These are phyloP conservation scores for Anthopleura xanthogrammica DNA, from an alignment of 92 coral and sea anemone species.

Conservation along the genomic window DNA sequence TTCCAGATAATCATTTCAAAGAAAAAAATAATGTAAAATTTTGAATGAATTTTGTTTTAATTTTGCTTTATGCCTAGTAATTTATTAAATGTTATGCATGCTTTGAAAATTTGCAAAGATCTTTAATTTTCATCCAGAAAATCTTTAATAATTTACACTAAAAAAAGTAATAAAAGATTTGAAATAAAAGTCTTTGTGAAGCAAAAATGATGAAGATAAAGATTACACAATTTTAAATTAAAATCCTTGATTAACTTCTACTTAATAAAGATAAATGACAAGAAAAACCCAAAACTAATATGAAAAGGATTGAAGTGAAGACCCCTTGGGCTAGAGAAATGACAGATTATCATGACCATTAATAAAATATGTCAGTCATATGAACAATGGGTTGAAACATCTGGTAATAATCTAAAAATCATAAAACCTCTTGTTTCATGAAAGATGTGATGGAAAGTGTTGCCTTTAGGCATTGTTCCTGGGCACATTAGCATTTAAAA, in stretches of 20 bases:
- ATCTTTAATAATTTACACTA: background rate
- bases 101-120: background rate
- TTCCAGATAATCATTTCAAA: too few species aligned
- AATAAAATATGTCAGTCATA: constrained; percentile 23
- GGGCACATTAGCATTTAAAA: background rate
- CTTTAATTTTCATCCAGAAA: background rate
- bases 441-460: background rate
- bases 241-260: constrained; percentile 1
- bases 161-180: background rate
- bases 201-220: background rate
- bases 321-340: constrained; percentile 4
- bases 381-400: constrained; percentile 2
- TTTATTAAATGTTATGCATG: background rate
- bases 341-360: constrained; percentile 5
- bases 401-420: constrained; percentile 1
- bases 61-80: too few species aligned
- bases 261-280: constrained; percentile 31
- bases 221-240: background rate
- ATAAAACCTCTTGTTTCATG: background rate
- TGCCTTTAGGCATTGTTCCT: background rate
- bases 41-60: too few species aligned
- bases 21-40: too few species aligned
- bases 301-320: constrained; percentile 15
- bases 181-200: background rate
- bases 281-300: constrained; percentile 8